Percentiles rank a stretch among this genome's conserved stretches.
Conservation (phyloP, 2,888 invertebrate genomes). For the Tortricodes alternella region DNA sequence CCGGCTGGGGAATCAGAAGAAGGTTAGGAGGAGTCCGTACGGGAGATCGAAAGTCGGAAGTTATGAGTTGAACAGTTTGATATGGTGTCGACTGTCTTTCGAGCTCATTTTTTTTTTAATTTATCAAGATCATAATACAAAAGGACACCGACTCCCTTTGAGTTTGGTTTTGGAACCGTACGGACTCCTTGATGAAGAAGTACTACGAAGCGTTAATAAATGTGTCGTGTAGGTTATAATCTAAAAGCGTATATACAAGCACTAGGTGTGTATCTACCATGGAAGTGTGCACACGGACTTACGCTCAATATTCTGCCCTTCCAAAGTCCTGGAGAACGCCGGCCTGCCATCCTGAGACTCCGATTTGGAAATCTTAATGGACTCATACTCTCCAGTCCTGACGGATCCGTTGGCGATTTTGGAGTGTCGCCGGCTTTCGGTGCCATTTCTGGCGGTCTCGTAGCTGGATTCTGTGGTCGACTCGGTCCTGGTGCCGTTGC, state of each 20-base stretch:
- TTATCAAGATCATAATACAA: too few species aligned
- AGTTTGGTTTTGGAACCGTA: conserved; percentile 43
- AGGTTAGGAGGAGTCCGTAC: conserved; percentile 63
- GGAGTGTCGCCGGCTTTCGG: conserved; percentile 61
- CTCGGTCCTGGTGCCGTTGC: conserved; percentile 26
- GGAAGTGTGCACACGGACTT: conserved; percentile 73
- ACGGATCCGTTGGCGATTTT: conserved; percentile 68
- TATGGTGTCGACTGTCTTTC: not conserved
- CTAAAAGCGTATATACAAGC: conserved; percentile 81
- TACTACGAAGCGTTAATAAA: conserved; percentile 64
- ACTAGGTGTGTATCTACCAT: conserved; percentile 61
- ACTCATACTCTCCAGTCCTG: conserved; percentile 48
- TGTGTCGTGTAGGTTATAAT: conserved; percentile 72
- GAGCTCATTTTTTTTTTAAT: not conserved
- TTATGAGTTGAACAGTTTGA: not conserved
- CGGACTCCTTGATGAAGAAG: conserved; percentile 50
- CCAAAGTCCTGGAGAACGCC: conserved; percentile 87
- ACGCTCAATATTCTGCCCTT: conserved; percentile 91
- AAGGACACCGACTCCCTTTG: not conserved
- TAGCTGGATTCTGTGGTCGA: conserved; percentile 51
- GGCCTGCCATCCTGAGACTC: conserved; percentile 84
- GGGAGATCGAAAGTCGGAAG: conserved; percentile 38
- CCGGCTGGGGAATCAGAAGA: conserved; percentile 86
- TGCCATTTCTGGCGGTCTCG: conserved; percentile 47
- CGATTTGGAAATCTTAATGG: conserved; percentile 53